Conservation (phyloP, 2,888 invertebrate species). For the Troides helena region DNA sequence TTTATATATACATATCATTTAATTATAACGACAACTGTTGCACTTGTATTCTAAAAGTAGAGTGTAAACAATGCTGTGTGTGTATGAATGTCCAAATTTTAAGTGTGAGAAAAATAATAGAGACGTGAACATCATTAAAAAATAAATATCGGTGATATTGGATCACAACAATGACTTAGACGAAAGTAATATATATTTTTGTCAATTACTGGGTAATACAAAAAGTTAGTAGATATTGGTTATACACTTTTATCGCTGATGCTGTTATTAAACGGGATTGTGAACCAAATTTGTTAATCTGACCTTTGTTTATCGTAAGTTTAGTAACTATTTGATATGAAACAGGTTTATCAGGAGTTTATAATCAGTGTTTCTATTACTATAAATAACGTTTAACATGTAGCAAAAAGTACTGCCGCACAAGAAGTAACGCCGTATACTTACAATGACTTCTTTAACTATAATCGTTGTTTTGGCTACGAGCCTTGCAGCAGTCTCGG, state of each 20-base stretch:
- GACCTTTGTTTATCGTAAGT: not conserved
- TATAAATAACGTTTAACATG: not conserved
- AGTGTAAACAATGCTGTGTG: too few species aligned
- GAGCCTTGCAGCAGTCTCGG: not conserved
- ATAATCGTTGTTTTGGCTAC: not conserved
- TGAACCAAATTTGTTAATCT: slow-evolving; percentile 1
- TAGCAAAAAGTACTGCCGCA: not conserved
- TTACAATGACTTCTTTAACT: not conserved
- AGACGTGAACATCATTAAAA: too few species aligned
- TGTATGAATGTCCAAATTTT: too few species aligned
- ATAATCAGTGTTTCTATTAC: not conserved
- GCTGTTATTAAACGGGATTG: not conserved
- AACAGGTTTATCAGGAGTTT: not conserved
- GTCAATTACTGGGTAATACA: too few species aligned
- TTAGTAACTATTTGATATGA: slow-evolving; percentile 4
- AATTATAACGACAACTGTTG: too few species aligned
- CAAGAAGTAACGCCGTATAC: not conserved
- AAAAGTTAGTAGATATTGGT: not conserved
- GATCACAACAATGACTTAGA: too few species aligned
- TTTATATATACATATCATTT: too few species aligned
- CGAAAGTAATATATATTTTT: too few species aligned
- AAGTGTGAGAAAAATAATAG: too few species aligned
- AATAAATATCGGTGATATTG: too few species aligned
- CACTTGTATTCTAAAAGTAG: too few species aligned
- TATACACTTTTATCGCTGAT: not conserved